phyloP scores from a whole-genome alignment of 2,113 vertebrate genomes.

The Vombatus ursinus region DNA sequence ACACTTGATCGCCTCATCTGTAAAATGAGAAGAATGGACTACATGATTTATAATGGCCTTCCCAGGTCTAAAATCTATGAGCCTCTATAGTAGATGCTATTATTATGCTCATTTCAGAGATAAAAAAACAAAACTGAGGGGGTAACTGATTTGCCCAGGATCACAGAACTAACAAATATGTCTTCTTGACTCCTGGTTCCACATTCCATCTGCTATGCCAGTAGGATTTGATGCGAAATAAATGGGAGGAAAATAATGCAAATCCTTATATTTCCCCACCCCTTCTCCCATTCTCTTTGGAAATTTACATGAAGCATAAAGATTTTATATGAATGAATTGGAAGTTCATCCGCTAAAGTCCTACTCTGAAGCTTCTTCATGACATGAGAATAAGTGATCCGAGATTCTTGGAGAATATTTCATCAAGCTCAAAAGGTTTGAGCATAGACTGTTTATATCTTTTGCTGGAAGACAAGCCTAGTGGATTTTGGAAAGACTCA shows the following conservation, averaged over 20 bases:
- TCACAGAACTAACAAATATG: not conserved
- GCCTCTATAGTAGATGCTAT: not conserved
- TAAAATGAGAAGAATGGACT: not conserved
- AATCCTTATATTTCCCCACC: not conserved
- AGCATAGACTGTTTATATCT: not conserved
- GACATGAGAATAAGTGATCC: not conserved
- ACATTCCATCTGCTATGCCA: not conserved
- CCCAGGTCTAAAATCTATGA: not conserved
- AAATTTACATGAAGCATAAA: not conserved
- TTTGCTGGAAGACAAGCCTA: not conserved
- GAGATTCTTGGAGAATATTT: not conserved
- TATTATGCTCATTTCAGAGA: not conserved
- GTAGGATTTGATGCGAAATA: not conserved
- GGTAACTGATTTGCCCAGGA: not conserved
- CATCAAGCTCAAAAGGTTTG: not conserved
- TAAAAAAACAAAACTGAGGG: not conserved
- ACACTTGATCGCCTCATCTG: not conserved
- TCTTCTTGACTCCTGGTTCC: not conserved
- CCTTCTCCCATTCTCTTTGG: not conserved
- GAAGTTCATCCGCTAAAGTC: not conserved
- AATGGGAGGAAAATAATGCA: not conserved
- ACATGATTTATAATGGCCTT: not conserved
- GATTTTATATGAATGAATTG: not conserved
- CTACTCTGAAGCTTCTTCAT: not conserved
- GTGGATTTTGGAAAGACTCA: not conserved